phyloP scores from a whole-genome alignment of 2,113 vertebrate genomes.

The Laticauda colubrina region DNA sequence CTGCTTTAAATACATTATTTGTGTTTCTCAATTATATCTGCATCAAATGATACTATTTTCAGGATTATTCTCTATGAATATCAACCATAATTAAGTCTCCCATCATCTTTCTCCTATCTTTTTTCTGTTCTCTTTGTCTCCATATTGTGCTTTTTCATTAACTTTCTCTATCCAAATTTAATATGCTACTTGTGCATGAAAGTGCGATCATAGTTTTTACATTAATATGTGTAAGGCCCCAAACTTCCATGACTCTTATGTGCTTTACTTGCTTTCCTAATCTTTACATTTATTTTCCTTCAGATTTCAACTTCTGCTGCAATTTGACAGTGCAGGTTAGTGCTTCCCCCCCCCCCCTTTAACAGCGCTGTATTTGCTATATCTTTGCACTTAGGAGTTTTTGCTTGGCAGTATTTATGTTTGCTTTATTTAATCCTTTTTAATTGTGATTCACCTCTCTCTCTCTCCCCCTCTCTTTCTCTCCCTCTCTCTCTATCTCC shows the following conservation, averaged over 20 bases:
- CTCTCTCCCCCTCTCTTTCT: not conserved
- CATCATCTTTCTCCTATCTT: not conserved
- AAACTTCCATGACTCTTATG: conserved; percentile 39
- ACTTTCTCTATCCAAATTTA: not conserved
- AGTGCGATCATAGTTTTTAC: conserved; percentile 33
- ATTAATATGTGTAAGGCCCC: conserved; percentile 28
- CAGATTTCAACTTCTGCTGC: conserved; percentile 76
- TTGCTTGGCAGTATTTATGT: conserved; percentile 45
- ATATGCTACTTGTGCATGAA: conserved; percentile 29
- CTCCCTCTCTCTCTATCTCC: not conserved
- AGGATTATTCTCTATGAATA: conserved; percentile 13
- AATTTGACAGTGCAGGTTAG: conserved; percentile 74
- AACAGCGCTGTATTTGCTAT: conserved; percentile 43
- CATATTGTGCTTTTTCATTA: conserved; percentile 30
- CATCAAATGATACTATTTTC: conserved; percentile 19
- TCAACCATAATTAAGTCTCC: not conserved
- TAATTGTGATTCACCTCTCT: not conserved
- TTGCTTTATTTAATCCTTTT: conserved; percentile 25
- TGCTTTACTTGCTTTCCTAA: conserved; percentile 73
- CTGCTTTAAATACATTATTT: not conserved
- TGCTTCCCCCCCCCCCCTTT: conserved; percentile 61
- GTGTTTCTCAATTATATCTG: not conserved
- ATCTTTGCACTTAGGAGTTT: conserved; percentile 43
- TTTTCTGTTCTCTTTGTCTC: not conserved
- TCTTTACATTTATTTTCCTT: conserved; percentile 77